A percentile compares a stretch with the other conserved stretches of the same genome.
These are phyloP conservation scores for Cygnus buccinator DNA, from an alignment of 2,113 vertebrate species.

Conservation along the genomic window DNA sequence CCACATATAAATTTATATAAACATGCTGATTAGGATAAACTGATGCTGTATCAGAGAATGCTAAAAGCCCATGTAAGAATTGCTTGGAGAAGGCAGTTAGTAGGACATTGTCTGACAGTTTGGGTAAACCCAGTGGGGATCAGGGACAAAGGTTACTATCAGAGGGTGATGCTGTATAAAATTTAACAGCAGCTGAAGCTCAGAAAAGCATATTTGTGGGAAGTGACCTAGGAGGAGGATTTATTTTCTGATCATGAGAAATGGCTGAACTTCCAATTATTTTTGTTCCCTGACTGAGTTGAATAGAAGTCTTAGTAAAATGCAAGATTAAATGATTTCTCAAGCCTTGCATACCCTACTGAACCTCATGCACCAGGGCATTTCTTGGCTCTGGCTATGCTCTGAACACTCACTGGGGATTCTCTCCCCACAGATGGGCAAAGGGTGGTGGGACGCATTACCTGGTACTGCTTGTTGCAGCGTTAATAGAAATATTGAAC, in stretches of 20 bases:
- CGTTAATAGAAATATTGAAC: background rate
- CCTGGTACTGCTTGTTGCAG: fast-evolving
- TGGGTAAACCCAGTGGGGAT: constrained; percentile 49
- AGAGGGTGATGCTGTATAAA: constrained; percentile 35
- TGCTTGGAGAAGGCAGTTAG: constrained; percentile 29
- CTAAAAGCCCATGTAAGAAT: constrained; percentile 41
- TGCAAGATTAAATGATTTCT: background rate
- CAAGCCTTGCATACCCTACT: background rate
- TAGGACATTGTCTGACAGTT: constrained; percentile 49
- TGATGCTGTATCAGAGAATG: constrained; percentile 15
- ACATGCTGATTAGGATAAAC: background rate
- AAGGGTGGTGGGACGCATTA: background rate
- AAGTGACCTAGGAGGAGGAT: background rate
- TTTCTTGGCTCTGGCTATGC: background rate
- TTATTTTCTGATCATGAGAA: background rate
- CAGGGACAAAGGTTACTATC: constrained; percentile 61
- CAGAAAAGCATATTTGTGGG: background rate
- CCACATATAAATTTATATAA: background rate
- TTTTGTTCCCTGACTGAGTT: background rate
- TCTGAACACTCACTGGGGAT: background rate
- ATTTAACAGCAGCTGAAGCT: constrained; percentile 68
- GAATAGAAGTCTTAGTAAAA: background rate
- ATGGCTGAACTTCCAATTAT: background rate
- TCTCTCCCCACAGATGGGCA: fast-evolving
- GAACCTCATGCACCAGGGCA: background rate